phyloP scores from a whole-genome alignment of 2,113 vertebrate genomes.

The Kryptolebias marmoratus region DNA sequence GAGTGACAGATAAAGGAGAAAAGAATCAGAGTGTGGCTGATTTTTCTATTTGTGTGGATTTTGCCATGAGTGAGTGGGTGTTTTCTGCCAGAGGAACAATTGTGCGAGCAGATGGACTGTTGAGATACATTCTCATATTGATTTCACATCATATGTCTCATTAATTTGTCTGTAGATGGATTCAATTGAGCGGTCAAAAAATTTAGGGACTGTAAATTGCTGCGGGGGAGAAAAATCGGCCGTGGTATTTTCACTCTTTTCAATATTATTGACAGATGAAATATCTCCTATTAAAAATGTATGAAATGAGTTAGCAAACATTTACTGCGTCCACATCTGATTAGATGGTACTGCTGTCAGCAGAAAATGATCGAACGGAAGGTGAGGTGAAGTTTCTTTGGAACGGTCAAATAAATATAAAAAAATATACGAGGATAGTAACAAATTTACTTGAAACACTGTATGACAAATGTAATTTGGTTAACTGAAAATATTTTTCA shows the following conservation, averaged over 20 bases:
- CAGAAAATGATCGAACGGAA: too few species aligned
- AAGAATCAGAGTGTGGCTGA: constrained; percentile 21
- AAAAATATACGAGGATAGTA: too few species aligned
- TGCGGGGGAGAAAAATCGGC: too few species aligned
- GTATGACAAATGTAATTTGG: too few species aligned
- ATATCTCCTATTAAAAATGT: too few species aligned
- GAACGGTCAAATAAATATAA: background rate
- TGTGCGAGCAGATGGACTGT: constrained; percentile 61
- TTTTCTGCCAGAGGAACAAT: constrained; percentile 57
- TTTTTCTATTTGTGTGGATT: constrained; percentile 43
- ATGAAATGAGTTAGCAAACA: background rate
- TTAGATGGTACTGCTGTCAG: background rate
- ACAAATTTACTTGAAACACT: too few species aligned
- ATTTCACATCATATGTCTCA: constrained; percentile 63
- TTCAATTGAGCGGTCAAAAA: constrained; percentile 27
- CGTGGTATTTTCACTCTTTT: too few species aligned
- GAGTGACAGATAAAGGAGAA: constrained; percentile 7
- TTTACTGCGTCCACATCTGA: background rate
- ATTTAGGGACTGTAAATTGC: background rate
- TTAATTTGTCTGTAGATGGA: constrained; percentile 46
- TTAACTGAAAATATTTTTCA: too few species aligned
- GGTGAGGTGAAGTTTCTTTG: too few species aligned
- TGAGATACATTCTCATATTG: constrained; percentile 51
- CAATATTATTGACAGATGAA: too few species aligned
- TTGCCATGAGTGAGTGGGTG: constrained; percentile 44